Conservation (phyloP, 2,113 vertebrate species). For the Cyprinodon variegatus region DNA sequence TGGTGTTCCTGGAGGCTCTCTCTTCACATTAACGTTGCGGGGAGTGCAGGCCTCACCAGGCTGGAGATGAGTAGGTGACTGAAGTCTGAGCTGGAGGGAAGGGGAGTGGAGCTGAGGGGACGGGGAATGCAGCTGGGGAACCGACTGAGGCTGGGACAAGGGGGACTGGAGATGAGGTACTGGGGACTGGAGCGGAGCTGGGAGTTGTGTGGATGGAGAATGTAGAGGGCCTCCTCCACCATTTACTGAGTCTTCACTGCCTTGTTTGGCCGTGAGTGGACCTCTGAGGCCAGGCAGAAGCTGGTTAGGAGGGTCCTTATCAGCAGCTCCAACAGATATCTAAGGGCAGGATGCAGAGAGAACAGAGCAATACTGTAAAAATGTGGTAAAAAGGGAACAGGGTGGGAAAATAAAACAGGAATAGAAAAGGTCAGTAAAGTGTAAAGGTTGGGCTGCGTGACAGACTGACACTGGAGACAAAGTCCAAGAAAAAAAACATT, state of each 20-base stretch:
- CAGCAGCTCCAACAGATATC: conserved; percentile 77
- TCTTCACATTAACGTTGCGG: conserved; percentile 79
- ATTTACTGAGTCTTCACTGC: conserved; percentile 45
- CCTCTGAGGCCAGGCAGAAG: conserved; percentile 86
- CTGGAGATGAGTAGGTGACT: conserved; percentile 71
- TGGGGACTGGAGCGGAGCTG: conserved; percentile 59
- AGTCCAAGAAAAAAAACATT: conserved; percentile 65
- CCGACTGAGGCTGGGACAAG: conserved; percentile 52
- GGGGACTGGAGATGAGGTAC: conserved; percentile 63
- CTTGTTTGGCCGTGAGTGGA: conserved; percentile 76
- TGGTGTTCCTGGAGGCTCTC: conserved; percentile 77
- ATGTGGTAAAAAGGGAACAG: not conserved
- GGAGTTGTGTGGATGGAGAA: conserved; percentile 53
- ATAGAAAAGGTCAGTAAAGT: conserved; percentile 51
- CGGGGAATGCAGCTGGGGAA: conserved; percentile 60
- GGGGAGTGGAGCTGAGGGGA: conserved; percentile 66
- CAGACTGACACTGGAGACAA: conserved; percentile 48
- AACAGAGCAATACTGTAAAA: conserved; percentile 10
- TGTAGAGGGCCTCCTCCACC: conserved; percentile 57
- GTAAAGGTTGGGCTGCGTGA: conserved; percentile 63
- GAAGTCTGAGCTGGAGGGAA: conserved; percentile 66
- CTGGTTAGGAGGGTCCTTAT: conserved; percentile 87
- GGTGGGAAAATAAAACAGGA: conserved; percentile 14
- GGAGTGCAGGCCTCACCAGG: conserved; percentile 76
- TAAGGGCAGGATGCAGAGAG: conserved; percentile 40